Conservation (phyloP, 2,113 vertebrate genomes). For the Calyptommatus sinebrachiatus region DNA sequence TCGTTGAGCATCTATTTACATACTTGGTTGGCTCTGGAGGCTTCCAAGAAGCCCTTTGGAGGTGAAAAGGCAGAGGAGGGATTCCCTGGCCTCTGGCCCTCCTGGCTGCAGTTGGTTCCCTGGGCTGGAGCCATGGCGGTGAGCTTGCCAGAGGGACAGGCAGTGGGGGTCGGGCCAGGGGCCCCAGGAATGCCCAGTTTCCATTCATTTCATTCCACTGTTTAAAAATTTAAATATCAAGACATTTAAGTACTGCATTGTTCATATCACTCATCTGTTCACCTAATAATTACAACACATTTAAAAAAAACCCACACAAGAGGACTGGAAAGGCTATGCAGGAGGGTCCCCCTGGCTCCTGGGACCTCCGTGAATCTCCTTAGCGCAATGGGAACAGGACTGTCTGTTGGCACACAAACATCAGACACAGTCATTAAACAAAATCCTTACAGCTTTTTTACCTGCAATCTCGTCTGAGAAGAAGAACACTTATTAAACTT, state of each 20-base stretch:
- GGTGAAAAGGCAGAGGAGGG: slow-evolving; percentile 32
- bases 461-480: slow-evolving; percentile 52
- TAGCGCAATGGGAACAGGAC: slow-evolving; percentile 59
- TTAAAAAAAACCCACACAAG: slow-evolving; percentile 68
- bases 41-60: slow-evolving; percentile 59
- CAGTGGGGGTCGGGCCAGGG: slow-evolving; percentile 56
- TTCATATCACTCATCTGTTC: slow-evolving; percentile 72
- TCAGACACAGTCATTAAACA: slow-evolving; percentile 69
- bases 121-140: slow-evolving; percentile 49
- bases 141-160: slow-evolving; percentile 59
- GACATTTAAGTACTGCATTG: slow-evolving; percentile 75
- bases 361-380: slow-evolving; percentile 51
- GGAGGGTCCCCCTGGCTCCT: slow-evolving; percentile 58
- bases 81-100: slow-evolving; percentile 49
- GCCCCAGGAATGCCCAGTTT: slow-evolving; percentile 57
- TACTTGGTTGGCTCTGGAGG: slow-evolving; percentile 58
- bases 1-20: slow-evolving; percentile 67
- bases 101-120: slow-evolving; percentile 57
- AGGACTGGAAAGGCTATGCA: slow-evolving; percentile 64
- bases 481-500: slow-evolving; percentile 72
- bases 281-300: slow-evolving; percentile 71
- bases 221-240: slow-evolving; percentile 71
- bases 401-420: slow-evolving; percentile 68
- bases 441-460: slow-evolving; percentile 55
- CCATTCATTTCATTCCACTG: slow-evolving; percentile 56